Evolutionary conservation across 2,888 invertebrate genomes (phyloP).

Genomic region (Rambutsinella grinnellia): DNA sequence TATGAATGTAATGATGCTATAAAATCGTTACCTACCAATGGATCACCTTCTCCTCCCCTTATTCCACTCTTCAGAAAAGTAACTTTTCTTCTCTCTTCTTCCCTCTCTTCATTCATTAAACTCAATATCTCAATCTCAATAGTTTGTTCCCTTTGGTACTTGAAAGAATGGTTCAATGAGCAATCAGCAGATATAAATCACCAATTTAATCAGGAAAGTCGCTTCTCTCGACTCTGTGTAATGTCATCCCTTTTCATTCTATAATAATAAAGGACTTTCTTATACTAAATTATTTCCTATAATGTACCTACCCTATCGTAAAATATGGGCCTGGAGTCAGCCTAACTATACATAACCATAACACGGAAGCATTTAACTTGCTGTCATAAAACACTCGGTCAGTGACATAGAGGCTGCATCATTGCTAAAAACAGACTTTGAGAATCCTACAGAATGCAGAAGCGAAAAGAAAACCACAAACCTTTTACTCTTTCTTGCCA

Average conservation of each 20-base stretch:
- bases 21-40: constrained; percentile 17
- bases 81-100: too few species aligned
- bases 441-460: constrained; percentile 13
- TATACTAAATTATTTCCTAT: not conserved
- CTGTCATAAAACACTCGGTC: constrained; percentile 52
- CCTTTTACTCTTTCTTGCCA: constrained; percentile 12
- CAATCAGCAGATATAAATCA: constrained; percentile 66
- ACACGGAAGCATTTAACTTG: constrained; percentile 13
- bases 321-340: too few species aligned
- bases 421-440: constrained; percentile 43
- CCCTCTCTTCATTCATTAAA: constrained; percentile 52
- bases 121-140: constrained; percentile 53
- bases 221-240: constrained; percentile 59
- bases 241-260: constrained; percentile 61
- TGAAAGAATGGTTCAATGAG: constrained; percentile 61
- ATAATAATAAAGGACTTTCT: constrained; percentile 17
- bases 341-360: not conserved
- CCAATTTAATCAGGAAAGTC: constrained; percentile 65
- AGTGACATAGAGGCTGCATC: constrained; percentile 41
- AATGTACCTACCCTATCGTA: not conserved
- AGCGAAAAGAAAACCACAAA: constrained; percentile 19
- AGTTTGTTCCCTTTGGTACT: constrained; percentile 46
- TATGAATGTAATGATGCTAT: not conserved
- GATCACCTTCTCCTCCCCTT: not conserved
- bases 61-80: constrained; percentile 14